These are phyloP conservation scores for Entelurus aequoreus DNA, from an alignment of 2,113 vertebrate genomes.

Conservation along the genomic window DNA sequence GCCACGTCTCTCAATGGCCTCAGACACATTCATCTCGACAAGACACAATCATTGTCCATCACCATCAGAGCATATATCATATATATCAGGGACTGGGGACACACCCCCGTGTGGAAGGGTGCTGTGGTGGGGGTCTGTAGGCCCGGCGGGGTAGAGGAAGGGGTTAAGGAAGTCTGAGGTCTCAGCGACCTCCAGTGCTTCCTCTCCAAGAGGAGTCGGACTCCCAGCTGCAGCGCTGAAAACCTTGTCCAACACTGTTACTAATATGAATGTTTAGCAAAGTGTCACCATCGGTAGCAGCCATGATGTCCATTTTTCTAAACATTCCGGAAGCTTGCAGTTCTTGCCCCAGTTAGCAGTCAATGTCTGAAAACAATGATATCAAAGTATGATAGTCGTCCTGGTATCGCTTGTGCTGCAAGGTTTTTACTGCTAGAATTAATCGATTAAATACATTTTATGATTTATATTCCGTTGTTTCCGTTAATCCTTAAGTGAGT, in stretches of 20 bases:
- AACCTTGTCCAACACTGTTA: not conserved
- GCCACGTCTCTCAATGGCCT: slow-evolving; percentile 63
- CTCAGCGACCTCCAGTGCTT: slow-evolving; percentile 63
- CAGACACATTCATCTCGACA: slow-evolving; percentile 71
- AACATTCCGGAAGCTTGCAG: not conserved
- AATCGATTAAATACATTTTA: too few species aligned
- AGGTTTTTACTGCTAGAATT: too few species aligned
- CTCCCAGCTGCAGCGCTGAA: slow-evolving; percentile 33
- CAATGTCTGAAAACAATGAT: not conserved
- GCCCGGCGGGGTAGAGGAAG: slow-evolving; percentile 39
- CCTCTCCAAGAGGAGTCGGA: slow-evolving; percentile 54
- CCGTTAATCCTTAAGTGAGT: too few species aligned
- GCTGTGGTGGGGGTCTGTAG: slow-evolving; percentile 25
- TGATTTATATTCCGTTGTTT: too few species aligned
- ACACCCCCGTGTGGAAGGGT: slow-evolving; percentile 27
- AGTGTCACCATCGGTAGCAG: not conserved
- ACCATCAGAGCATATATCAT: slow-evolving; percentile 66
- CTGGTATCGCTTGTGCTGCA: too few species aligned
- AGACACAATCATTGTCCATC: slow-evolving; percentile 76
- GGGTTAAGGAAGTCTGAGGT: slow-evolving; percentile 66
- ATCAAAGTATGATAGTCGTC: too few species aligned
- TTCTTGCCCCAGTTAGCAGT: not conserved
- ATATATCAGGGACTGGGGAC: slow-evolving; percentile 70
- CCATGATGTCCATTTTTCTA: not conserved
- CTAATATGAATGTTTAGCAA: too few species aligned